Conservation (phyloP, 2,888 invertebrate species). For the Melinaea menophilus region DNA sequence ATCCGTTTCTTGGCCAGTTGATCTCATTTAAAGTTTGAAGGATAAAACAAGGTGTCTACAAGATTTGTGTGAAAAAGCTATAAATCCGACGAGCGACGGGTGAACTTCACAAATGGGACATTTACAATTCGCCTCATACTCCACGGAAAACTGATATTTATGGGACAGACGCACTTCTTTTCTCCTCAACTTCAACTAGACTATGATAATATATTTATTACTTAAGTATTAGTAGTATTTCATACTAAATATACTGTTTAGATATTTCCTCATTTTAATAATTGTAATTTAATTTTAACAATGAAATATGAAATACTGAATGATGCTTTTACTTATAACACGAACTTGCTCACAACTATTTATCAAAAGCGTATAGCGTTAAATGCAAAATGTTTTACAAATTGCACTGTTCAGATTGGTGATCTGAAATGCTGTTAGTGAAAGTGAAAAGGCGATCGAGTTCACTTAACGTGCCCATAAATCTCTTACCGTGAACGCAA, state of each 20-base stretch:
- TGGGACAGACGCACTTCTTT: conserved; percentile 47
- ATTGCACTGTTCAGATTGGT: conserved; percentile 19
- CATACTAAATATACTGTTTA: neutral
- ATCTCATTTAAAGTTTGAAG: conserved; percentile 39
- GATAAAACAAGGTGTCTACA: conserved; percentile 51
- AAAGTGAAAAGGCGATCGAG: conserved; percentile 47
- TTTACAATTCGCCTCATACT: conserved; percentile 64
- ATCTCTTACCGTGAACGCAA: conserved; percentile 51
- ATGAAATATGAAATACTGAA: too few relatives aligned
- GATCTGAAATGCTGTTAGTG: conserved; percentile 28
- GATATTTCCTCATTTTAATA: neutral
- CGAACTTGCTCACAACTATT: neutral
- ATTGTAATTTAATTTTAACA: too few relatives aligned
- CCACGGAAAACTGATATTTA: conserved; percentile 64
- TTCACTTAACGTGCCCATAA: conserved; percentile 62
- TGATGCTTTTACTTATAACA: too few relatives aligned
- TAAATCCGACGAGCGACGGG: conserved; percentile 49
- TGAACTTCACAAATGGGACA: conserved; percentile 61
- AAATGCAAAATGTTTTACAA: conserved; percentile 2
- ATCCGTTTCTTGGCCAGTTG: conserved; percentile 21
- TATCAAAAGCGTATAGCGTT: neutral
- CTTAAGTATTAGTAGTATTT: neutral
- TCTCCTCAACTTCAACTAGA: conserved; percentile 16
- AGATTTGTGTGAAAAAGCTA: conserved; percentile 39
- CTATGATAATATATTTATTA: conserved; percentile 6